Base-by-base conservation (phyloP, 2,797 vertebrate species). In the Crax fasciolata region DNA sequence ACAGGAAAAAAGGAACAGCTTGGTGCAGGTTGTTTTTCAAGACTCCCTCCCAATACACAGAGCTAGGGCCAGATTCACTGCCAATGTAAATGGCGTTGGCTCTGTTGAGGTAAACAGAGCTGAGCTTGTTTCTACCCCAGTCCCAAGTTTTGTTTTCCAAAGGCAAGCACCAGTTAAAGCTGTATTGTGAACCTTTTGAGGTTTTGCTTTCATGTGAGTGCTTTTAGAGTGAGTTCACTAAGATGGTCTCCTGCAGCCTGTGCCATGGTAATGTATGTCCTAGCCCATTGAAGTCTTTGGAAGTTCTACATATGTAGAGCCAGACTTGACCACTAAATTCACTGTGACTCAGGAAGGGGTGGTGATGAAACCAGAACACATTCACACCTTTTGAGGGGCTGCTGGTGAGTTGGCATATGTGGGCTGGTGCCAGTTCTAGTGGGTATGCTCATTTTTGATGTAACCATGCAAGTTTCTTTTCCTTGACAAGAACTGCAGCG, bases 321-420 rank as follows among this genome's bases (percentile, higher is more conserved):
- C 38, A 75, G 39, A 48, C 12, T 17, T 75, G 11, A 27, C 30
- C 7, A 9, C 15, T 6, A 15, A 10, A 23, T 43, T 52, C 27
- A 18, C 17, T 46, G 6, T 0, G 3, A 41, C 24, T 51, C 20
- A 10, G 9, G 41, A 51, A 55, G 73, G 1, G 10, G 17, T 66
- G 18, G 8, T 54, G 55, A 19, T n/a, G 32, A 74, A 54, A 70
- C 23, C 20, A 49, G 57, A 6, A 9, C 19, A 21, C n/a, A 52
- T 49, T 23, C 9, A 10, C 1, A 10, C 9, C 52, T 5, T 5
- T 10, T 1, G 1, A 52, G 65, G 24, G 44, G 11, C 13, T 35
- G n/a, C 18, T 6, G 17, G 27, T 5, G 1, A 2, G 1, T 39
- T 16, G 19, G 28, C 0, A 0, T 14, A 6, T 0, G 1, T 24